Conservation (phyloP, 1,140 invertebrate genomes). For the Stegodyphus mimosarum region DNA sequence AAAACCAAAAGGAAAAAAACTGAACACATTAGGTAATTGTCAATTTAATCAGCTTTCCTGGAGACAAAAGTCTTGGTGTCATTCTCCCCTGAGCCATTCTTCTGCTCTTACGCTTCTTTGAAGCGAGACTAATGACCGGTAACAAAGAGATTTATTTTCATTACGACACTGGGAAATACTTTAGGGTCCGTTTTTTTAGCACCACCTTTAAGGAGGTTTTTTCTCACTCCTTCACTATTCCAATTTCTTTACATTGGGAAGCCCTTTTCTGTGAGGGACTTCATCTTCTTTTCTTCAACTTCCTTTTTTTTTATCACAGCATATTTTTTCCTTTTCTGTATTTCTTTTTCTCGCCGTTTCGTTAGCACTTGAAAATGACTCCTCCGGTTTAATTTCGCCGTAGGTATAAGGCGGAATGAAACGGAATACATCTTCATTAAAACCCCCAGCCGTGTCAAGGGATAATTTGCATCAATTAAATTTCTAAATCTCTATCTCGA, state of each 20-base stretch:
- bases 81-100: constrained; percentile 34
- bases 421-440: constrained; percentile 60
- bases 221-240: constrained; percentile 22
- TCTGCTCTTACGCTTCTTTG: not conserved
- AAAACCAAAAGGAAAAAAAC: not conserved
- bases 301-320: not conserved
- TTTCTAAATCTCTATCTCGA: constrained; percentile 24
- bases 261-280: constrained; percentile 11
- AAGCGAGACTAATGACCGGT: constrained; percentile 55
- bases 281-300: constrained; percentile 18
- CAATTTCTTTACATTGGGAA: constrained; percentile 30
- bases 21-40: constrained; percentile 58
- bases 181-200: constrained; percentile 12
- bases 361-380: not conserved
- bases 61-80: constrained; percentile 59
- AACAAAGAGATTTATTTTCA: constrained; percentile 61
- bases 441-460: constrained; percentile 14
- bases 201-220: constrained; percentile 36
- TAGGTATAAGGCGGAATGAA: constrained; percentile 1
- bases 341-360: constrained; percentile 3
- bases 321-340: not conserved
- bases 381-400: not conserved
- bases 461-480: constrained; percentile 61
- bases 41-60: constrained; percentile 51
- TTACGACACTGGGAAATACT: constrained; percentile 52